Base-by-base conservation (phyloP, 2,888 invertebrate genomes). In the Myopa tessellatipennis region DNA sequence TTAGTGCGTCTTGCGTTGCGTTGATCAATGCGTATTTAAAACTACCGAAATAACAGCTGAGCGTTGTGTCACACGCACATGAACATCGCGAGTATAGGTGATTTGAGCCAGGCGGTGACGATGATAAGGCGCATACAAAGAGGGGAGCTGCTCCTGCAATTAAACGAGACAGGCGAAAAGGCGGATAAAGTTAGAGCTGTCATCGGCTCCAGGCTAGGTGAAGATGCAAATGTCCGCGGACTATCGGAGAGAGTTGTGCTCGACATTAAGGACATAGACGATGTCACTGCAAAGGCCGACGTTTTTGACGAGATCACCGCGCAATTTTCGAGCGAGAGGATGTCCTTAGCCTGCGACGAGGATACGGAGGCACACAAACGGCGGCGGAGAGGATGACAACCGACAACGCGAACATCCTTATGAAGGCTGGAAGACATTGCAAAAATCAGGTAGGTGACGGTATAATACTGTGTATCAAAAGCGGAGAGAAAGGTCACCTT, bases 401-500 rank as follows among this genome's bases (percentile, higher is more conserved):
- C 16, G 58, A 58, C 2, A 58, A 16, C 12, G 58, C 58, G 12
- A 58, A 58, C n/a, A 58, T 58, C 12, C 58, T 58, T 58, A n/a
- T 58, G 58, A 58, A 58, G 58, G 58, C 58, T 58, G 58, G 58
- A 58, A 58, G 45, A 45, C n/a, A 58, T 58, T 58, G 58, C 4
- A 14, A 58, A 58, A 58, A 58, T 58, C n/a, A 58, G 58, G n/a
- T 58, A 14, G n/a, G 5, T 4, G 58, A 58, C n/a, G 14, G 58
- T 12, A 4, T 3, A 58, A 58, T 5, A 2, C n/a, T 58, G 58
- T 58, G 58, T n/a, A 4, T 58, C 58, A 58, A 58, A 58, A 4
- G 58, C 3, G 60, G 67, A 68, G 34, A 26, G 58, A 69, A 69
- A 36, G 61, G 74, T 12, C 67, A 74, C 52, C 68, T 74, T 52